These are phyloP conservation scores for Trissoscelio sp. DNA, from an alignment of 2,888 invertebrate genomes.

Conservation along the genomic window DNA sequence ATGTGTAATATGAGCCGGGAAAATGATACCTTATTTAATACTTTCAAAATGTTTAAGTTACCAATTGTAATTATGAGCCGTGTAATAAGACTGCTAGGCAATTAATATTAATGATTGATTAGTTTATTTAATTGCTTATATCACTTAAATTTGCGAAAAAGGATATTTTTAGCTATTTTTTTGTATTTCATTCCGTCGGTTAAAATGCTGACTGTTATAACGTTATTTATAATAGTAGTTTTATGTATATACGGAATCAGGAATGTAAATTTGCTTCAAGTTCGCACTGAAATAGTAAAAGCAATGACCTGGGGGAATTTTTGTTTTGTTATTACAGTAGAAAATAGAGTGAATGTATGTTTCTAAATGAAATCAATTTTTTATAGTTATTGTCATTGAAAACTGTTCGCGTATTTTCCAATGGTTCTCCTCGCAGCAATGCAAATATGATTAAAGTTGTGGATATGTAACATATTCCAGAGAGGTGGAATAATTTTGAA, in stretches of 20 bases:
- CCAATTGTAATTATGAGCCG: slow-evolving; percentile 18
- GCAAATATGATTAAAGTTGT: neutral
- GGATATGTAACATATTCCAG: neutral
- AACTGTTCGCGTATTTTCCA: neutral
- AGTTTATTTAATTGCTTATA: slow-evolving; percentile 12
- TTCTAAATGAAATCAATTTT: slow-evolving; percentile 4
- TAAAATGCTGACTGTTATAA: neutral
- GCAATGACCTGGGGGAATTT: neutral
- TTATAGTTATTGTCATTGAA: neutral
- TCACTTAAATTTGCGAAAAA: slow-evolving; percentile 26
- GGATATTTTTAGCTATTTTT: neutral
- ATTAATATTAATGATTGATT: slow-evolving; percentile 49
- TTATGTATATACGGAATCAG: slow-evolving; percentile 1
- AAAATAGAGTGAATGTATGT: neutral
- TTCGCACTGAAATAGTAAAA: neutral
- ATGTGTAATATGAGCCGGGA: slow-evolving; percentile 44
- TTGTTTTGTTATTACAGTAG: neutral
- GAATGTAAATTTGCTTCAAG: neutral
- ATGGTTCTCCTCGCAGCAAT: neutral
- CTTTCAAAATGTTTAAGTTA: slow-evolving; percentile 45
- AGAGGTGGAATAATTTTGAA: neutral
- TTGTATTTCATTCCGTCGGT: neutral
- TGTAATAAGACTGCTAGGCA: slow-evolving; percentile 35
- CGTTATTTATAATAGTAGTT: neutral
- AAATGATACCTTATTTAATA: slow-evolving; percentile 51